Percentiles rank a stretch among this genome's conserved stretches.
Conservation (phyloP, 1,140 invertebrate genomes). For the Zelostemma sp. region DNA sequence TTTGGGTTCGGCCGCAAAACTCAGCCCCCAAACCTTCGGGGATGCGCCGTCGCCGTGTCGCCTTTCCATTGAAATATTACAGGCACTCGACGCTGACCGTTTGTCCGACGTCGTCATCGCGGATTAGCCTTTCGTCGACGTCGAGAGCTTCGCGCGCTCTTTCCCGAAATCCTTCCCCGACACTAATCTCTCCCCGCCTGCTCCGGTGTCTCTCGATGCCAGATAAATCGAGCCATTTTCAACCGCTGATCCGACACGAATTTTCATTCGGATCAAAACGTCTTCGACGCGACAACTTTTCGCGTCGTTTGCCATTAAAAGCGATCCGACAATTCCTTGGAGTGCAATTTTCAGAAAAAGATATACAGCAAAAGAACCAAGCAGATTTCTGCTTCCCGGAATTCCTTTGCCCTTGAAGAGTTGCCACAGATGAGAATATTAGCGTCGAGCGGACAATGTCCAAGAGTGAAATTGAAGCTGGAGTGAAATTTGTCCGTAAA, state of each 20-base stretch:
- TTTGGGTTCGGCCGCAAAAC: constrained; percentile 62
- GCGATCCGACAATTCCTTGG: too few relatives aligned
- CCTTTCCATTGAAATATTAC: constrained; percentile 37
- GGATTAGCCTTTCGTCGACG: constrained; percentile 21
- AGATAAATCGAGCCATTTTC: neutral
- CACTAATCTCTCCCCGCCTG: constrained; percentile 13
- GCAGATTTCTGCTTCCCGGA: too few relatives aligned
- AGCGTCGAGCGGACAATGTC: too few relatives aligned
- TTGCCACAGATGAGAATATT: too few relatives aligned
- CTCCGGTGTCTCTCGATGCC: neutral
- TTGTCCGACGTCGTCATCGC: constrained; percentile 26
- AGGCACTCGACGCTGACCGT: constrained; percentile 22
- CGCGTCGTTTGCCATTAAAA: too few relatives aligned
- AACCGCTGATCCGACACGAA: neutral
- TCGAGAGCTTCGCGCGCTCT: constrained; percentile 8
- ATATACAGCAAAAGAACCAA: too few relatives aligned
- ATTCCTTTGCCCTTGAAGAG: too few relatives aligned
- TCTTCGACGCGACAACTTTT: too few relatives aligned
- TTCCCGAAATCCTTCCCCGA: constrained; percentile 26
- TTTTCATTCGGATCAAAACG: neutral
- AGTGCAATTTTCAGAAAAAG: too few relatives aligned
- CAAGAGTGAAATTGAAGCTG: too few relatives aligned
- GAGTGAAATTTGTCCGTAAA: neutral
- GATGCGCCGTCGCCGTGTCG: constrained; percentile 15
- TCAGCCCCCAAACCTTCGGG: constrained; percentile 41